Evolutionary conservation across 2,888 invertebrate species (phyloP), one percentile per base, ranked within the genome.

Genomic region (Salpingus planirostris): DNA sequence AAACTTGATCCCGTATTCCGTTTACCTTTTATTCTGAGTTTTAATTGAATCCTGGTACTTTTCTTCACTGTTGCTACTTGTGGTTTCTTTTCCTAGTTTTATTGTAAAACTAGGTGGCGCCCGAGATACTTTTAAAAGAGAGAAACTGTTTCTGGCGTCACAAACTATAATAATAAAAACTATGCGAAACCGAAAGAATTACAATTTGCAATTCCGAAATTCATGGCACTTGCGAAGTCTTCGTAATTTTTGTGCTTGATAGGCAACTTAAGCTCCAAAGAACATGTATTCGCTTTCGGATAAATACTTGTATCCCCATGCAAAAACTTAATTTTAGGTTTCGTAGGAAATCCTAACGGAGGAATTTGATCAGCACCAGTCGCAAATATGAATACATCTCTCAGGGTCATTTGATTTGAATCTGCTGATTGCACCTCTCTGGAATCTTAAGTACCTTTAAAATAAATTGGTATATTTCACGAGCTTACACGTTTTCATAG

Each of bases 271-370:
- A 13, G 10, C 7, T 15, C 15, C 14, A 27, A 10, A 8, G 29
- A 10, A 29, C 29, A 29, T 11, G 29, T 29, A 29, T 13, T 29
- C 6, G 23, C 21, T 5, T n/a, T 29, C 11, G 29, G 29, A 6
- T 12, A 29, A 8, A 3, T 29, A 11, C 13, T 13, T 26, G 6
- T 8, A 18, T 29, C 23, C 3, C 4, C 13, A 10, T 29, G 29
- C 12, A 29, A 4, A 13, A 29, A 29, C 11, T 8, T 24, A 3
- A 29, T 10, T 25, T 24, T 21, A 4, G 29, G 4, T 12, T 3
- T 10, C 3, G 6, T 3, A 3, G 29, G 22, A 29, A 29, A 29
- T 23, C 29, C 29, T 10, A 25, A 12, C 3, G 29, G 29, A n/a
- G 23, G 24, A 4, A 29, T 29, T 10, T 3, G 15, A 24, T 29